Percentiles rank a stretch among this genome's conserved stretches.
phyloP scores from a whole-genome alignment of 2,797 vertebrate genomes.

The Leptatherina wallacei region DNA sequence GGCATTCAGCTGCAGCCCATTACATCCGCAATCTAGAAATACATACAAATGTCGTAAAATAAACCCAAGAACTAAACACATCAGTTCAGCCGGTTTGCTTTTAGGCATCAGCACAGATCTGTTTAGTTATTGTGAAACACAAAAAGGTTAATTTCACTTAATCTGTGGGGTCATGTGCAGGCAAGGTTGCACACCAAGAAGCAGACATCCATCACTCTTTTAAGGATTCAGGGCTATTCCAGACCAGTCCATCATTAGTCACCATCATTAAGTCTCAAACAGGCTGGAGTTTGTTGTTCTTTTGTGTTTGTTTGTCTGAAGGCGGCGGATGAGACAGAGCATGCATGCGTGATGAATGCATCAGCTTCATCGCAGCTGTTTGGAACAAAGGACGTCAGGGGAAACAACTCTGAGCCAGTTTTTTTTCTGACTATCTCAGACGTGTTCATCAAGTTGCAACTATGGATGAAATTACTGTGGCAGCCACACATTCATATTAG shows the following conservation, averaged over 20 bases:
- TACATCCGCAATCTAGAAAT: neutral
- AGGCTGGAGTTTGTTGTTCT: slow-evolving; percentile 2
- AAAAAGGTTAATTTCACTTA: slow-evolving; percentile 28
- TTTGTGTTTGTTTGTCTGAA: slow-evolving; percentile 9
- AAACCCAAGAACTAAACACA: neutral
- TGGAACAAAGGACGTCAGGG: too few species aligned
- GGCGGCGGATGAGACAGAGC: slow-evolving; percentile 1
- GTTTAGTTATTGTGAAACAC: slow-evolving; percentile 9
- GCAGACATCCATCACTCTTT: slow-evolving; percentile 42
- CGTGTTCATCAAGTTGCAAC: too few species aligned
- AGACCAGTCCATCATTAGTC: slow-evolving; percentile 47
- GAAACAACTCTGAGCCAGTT: too few species aligned
- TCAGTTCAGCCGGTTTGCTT: neutral
- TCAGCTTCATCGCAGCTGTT: too few species aligned
- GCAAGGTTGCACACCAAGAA: neutral
- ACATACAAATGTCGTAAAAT: neutral
- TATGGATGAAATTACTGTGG: too few species aligned
- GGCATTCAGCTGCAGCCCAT: neutral
- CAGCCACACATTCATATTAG: too few species aligned
- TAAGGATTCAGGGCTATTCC: slow-evolving; percentile 41
- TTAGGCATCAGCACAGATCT: neutral
- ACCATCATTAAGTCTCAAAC: slow-evolving; percentile 42
- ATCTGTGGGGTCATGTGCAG: slow-evolving; percentile 1
- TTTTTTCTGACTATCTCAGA: too few species aligned
- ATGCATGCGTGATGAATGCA: slow-evolving; percentile 2